Evolutionary conservation across 2,797 vertebrate species (phyloP), one percentile per base, ranked within the genome.

Genomic region (Merluccius polli): DNA sequence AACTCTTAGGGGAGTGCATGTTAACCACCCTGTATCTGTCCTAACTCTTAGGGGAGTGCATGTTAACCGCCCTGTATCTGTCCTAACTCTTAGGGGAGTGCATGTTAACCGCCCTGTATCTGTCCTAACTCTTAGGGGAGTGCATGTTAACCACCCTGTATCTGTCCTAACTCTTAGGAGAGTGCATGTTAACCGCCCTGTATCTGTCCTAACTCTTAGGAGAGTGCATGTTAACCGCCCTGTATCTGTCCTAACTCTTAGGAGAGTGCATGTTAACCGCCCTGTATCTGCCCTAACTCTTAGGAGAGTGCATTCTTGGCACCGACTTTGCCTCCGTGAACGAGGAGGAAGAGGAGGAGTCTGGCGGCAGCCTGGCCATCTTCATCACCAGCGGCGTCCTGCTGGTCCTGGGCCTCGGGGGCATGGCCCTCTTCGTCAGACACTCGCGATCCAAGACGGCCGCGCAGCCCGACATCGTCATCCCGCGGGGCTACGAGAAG

Each of bases 281-380:
- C 29, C 3, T 41, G 63, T 69, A 29, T 35, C 30, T 72, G 24
- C 74, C 41, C 18, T 3, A 2, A 74, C 76, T 86, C 77, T 69
- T 75, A 97, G 97, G 95, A 1, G 94, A 96, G 77, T 99, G 97
- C 78, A 79, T 97, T 83, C 92, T 99, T 81, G 91, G 27, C 75
- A 89, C 79, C 52, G 92, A 92, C 63, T 70, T 92, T 68, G 79
- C 91, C 0, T 92, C 93, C 85, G 79, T 41, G 44, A 89, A 91
- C 21, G 78, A 89, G 0, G 87, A 88, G 21, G 41, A 89, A 21
- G 87, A 90, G 24, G 87, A 85, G 41, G 21, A 87, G 3, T 81
- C 33, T 36, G 78, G 74, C 69, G 90, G 91, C 13, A 96, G 93
- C 92, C 86, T 93, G 65, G 86, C 89, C 1, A 80, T 97, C 77